Conservation (phyloP, 2,113 vertebrate species). For the Rhinolophus sinicus region DNA sequence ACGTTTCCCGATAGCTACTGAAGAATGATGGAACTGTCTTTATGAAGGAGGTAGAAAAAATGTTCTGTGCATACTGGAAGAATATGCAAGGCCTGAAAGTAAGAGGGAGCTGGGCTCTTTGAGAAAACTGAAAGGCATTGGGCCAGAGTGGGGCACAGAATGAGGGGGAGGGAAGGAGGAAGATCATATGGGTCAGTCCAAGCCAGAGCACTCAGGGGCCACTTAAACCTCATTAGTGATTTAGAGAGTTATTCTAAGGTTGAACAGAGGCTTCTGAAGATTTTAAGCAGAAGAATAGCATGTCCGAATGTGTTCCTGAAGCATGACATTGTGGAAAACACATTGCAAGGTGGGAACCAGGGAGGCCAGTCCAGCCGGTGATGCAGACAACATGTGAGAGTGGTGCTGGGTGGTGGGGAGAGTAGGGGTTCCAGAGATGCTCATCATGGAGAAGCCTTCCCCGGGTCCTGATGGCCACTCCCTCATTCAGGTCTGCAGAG, state of each 20-base stretch:
- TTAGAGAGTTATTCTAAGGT: background rate
- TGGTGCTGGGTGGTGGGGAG: background rate
- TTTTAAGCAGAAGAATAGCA: background rate
- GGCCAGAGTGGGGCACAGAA: background rate
- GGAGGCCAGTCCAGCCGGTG: background rate
- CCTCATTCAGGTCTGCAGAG: background rate
- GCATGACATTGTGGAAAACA: background rate
- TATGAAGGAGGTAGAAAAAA: background rate
- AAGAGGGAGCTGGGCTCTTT: background rate
- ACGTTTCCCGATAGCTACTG: background rate
- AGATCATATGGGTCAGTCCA: background rate
- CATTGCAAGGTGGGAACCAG: background rate
- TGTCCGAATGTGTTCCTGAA: background rate
- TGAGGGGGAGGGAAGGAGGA: background rate
- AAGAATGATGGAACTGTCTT: no score
- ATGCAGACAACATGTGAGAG: background rate
- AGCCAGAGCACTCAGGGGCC: background rate
- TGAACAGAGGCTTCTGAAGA: background rate
- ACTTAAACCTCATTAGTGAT: background rate
- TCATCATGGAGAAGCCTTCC: background rate
- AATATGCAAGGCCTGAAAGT: background rate
- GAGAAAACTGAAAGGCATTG: background rate
- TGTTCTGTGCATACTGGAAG: background rate
- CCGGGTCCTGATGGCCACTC: no score
- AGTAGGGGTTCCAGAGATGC: background rate